Evolutionary conservation across 2,113 vertebrate genomes (phyloP).

Genomic region (Rhineura floridana): DNA sequence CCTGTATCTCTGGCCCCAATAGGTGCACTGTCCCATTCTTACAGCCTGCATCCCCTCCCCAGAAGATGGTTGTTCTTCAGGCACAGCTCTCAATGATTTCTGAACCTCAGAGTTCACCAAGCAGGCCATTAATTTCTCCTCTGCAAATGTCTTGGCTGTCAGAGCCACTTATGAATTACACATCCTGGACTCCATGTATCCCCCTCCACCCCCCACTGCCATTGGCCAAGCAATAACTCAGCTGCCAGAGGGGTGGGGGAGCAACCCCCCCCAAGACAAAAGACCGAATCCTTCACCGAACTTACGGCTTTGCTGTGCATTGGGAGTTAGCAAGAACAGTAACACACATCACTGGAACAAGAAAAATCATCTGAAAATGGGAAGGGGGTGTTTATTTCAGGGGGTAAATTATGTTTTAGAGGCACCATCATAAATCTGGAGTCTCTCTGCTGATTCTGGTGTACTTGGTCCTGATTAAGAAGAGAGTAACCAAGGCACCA

Average conservation of each 20-base stretch:
- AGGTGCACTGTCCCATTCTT: background rate
- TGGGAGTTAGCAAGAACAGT: background rate
- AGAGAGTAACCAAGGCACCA: background rate
- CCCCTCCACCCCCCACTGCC: background rate
- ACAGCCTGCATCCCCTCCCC: background rate
- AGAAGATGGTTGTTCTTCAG: background rate
- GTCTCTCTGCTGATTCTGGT: background rate
- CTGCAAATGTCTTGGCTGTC: slow-evolving; percentile 48
- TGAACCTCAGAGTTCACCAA: slow-evolving; percentile 20
- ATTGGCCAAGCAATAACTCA: slow-evolving; percentile 42
- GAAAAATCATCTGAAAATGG: background rate
- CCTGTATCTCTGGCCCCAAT: background rate
- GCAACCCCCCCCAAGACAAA: background rate
- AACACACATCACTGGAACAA: background rate
- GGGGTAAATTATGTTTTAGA: background rate
- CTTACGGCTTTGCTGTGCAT: background rate
- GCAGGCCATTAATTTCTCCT: slow-evolving; percentile 50
- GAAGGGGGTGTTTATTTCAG: background rate
- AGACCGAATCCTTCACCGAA: background rate
- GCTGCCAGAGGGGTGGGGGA: background rate
- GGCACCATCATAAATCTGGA: background rate
- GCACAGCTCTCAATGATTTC: background rate
- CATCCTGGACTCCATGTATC: slow-evolving; percentile 31
- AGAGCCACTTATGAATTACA: slow-evolving; percentile 48
- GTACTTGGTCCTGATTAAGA: slow-evolving; percentile 4